These are phyloP conservation scores for Penelope pileata DNA, from an alignment of 2,113 vertebrate genomes.

Conservation along the genomic window DNA sequence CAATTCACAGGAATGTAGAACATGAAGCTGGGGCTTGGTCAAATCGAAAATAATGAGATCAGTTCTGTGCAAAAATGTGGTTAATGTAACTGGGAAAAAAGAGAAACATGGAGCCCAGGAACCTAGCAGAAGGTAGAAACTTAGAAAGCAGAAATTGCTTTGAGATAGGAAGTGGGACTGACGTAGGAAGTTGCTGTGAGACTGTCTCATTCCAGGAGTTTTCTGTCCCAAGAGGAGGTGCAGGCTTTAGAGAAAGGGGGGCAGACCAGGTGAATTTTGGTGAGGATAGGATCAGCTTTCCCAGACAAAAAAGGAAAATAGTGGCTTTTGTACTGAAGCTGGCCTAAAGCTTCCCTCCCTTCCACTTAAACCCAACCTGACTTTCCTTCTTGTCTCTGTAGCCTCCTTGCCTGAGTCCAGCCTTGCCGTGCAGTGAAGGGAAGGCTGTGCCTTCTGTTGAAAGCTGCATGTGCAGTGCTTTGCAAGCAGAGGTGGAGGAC, in stretches of 20 bases:
- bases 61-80: background rate
- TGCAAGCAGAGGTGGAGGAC: conserved; percentile 69
- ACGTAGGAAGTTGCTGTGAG: background rate
- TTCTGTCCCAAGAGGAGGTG: background rate
- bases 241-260: fast-evolving
- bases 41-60: background rate
- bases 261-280: background rate
- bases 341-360: background rate
- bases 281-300: background rate
- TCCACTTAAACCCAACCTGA: background rate
- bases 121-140: background rate
- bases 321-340: background rate
- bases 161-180: background rate
- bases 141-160: background rate
- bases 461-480: conserved; percentile 71
- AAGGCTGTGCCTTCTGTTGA: conserved; percentile 16
- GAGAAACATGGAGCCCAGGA: background rate
- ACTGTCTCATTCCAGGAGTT: background rate
- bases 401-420: conserved; percentile 76
- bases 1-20: background rate
- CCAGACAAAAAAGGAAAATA: background rate
- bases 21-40: background rate
- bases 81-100: background rate
- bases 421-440: conserved; percentile 47
- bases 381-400: conserved; percentile 20